Evolutionary conservation across 2,888 invertebrate species (phyloP), one percentile per base, ranked within the genome.

Genomic region (Parochlus steinenii): DNA sequence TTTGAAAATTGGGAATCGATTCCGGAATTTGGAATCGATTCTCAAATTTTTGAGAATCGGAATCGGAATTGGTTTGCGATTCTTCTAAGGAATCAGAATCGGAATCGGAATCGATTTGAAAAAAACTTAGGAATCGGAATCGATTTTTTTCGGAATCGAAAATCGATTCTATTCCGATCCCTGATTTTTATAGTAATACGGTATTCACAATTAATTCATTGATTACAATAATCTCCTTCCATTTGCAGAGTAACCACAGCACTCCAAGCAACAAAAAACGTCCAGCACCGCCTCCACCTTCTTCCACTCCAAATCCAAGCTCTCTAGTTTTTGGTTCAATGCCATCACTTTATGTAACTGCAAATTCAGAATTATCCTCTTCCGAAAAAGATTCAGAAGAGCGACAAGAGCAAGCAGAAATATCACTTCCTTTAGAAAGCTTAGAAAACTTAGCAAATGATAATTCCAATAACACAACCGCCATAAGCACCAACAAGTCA

Each of bases 231-330:
- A 6, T n/a, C 7, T 15, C 6, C n/a, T 8, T n/a, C 11, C 28
- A 28, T 8, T n/a, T 15, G 11, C 28, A 8, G 14, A 28, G 28
- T 8, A 6, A 7, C 18, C 62, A 38, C 53, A 52, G 23, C n/a
- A 63, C 62, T 35, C 49, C 63, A 31, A 63, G 70, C 36, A 78
- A n/a, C n/a, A n/a, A 77, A 53, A 63, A 66, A 38, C 69, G 71
- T 28, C 67, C 65, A 5, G 79, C 79, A 1, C 79, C 80, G 1
- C 66, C 66, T 8, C 74, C 75, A 8, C 72, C 71, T 20, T 26
- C 49, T 6, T 54, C 54, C 4, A 36, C 1, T 51, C 53, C 1
- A 52, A 55, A 18, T n/a, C 18, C 2, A 49, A 52, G 15, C 52
- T 50, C 31, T 28, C 15, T 15, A 33, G n/a, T 25, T 33, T 18